These are phyloP conservation scores for Charina bottae DNA, from an alignment of 2,113 vertebrate genomes.

Conservation along the genomic window DNA sequence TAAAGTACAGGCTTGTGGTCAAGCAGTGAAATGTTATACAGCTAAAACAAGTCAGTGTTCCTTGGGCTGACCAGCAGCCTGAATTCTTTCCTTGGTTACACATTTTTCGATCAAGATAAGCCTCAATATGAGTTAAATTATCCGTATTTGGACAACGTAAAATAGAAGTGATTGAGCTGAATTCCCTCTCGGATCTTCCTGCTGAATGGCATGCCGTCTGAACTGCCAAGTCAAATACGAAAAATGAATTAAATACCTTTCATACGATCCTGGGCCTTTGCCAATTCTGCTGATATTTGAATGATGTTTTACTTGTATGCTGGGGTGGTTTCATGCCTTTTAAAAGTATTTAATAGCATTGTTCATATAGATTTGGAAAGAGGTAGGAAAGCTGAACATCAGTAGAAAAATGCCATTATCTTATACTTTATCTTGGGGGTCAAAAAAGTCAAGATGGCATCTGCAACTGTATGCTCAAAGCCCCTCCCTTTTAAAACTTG, in stretches of 20 bases:
- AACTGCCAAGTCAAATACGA: slow-evolving; percentile 8
- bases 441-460: too few relatives aligned
- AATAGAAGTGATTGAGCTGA: background rate
- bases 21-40: slow-evolving; percentile 31
- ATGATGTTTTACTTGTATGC: background rate
- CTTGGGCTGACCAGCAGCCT: slow-evolving; percentile 19
- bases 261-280: background rate
- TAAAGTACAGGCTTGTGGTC: slow-evolving; percentile 34
- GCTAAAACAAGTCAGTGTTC: slow-evolving; percentile 35
- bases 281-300: slow-evolving; percentile 9
- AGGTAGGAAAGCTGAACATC: background rate
- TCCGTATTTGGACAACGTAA: slow-evolving; percentile 7
- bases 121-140: slow-evolving; percentile 16
- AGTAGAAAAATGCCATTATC: background rate
- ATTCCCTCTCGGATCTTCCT: slow-evolving; percentile 1
- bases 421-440: background rate
- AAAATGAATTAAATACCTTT: slow-evolving; percentile 22
- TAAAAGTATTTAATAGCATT: background rate
- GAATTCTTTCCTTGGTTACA: slow-evolving; percentile 25
- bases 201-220: slow-evolving; percentile 11
- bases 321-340: background rate
- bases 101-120: slow-evolving; percentile 43
- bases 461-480: too few relatives aligned
- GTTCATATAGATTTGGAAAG: background rate
- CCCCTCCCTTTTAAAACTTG: background rate